Conservation (phyloP, 2,113 vertebrate species). For the Neomonachus schauinslandi region DNA sequence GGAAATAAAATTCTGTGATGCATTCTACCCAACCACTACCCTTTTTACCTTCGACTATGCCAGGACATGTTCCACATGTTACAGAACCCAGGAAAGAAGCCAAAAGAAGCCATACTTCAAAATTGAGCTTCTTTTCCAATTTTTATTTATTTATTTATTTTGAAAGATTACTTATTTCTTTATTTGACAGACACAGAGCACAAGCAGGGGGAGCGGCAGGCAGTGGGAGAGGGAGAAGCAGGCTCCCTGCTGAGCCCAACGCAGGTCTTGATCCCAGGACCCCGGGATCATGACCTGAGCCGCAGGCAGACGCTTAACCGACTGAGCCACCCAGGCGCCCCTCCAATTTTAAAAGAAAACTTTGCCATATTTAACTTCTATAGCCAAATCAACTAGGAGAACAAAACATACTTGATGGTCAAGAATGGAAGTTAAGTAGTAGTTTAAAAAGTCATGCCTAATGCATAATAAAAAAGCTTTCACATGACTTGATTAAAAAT, state of each 20-base stretch:
- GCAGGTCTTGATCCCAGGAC: too few species aligned
- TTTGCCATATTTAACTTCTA: constrained; percentile 43
- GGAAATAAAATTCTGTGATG: constrained; percentile 60
- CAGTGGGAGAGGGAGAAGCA: too few species aligned
- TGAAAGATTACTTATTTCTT: too few species aligned
- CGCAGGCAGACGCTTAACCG: too few species aligned
- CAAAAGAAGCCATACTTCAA: background rate
- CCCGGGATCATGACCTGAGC: too few species aligned
- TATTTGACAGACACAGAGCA: too few species aligned
- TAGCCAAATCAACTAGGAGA: constrained; percentile 10
- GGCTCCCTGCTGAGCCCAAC: too few species aligned
- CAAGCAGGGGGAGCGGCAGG: too few species aligned
- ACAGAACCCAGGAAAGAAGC: constrained; percentile 39
- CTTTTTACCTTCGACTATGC: constrained; percentile 63
- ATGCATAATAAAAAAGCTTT: constrained; percentile 27
- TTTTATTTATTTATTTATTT: background rate
- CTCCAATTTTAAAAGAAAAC: background rate
- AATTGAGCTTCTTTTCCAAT: background rate
- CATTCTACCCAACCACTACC: constrained; percentile 66
- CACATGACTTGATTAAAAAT: background rate
- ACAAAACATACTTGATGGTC: constrained; percentile 10
- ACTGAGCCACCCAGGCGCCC: too few species aligned
- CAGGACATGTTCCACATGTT: constrained; percentile 48
- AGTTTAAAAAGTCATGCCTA: constrained; percentile 11
- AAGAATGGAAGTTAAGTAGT: constrained; percentile 59